Evolutionary conservation across 53 echinoderm and acorn worm genomes (phyloP).

Genomic region (Luidia sarsii): DNA sequence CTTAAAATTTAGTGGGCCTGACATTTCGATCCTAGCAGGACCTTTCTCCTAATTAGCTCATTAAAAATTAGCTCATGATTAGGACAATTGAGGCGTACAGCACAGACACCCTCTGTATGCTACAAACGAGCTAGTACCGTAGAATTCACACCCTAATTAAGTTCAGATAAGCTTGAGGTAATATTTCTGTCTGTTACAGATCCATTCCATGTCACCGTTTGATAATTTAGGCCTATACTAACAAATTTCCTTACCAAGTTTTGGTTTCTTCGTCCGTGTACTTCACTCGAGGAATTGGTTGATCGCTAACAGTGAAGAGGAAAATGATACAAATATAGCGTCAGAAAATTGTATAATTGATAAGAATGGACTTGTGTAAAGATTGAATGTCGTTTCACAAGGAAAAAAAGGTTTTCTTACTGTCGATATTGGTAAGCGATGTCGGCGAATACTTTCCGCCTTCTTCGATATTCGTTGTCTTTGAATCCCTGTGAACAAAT

Average conservation of each 20-base stretch:
- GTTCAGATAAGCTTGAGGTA: no score
- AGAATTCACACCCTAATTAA: no score
- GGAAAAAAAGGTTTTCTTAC: slow-evolving; percentile 56
- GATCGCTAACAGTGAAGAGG: slow-evolving; percentile 54
- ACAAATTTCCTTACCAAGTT: slow-evolving; percentile 71
- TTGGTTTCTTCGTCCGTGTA: slow-evolving; percentile 86
- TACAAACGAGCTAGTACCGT: no score
- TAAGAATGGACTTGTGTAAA: neutral
- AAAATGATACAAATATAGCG: neutral
- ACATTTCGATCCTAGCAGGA: no score
- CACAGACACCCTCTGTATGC: no score
- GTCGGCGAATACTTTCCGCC: slow-evolving; percentile 86
- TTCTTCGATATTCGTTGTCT: slow-evolving; percentile 71
- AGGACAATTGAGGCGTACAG: no score
- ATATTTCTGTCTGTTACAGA: no score
- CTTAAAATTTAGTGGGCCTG: no score
- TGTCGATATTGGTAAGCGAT: slow-evolving; percentile 81
- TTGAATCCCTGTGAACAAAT: slow-evolving; percentile 75
- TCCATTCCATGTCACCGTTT: no score
- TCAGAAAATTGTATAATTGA: neutral
- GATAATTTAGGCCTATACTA: no score
- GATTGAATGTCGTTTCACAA: neutral
- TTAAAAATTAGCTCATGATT: no score
- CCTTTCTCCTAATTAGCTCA: no score
- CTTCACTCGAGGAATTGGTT: slow-evolving; percentile 82